Evolutionary conservation across 2,888 invertebrate species (phyloP).

Genomic region (Tipula vernalis): DNA sequence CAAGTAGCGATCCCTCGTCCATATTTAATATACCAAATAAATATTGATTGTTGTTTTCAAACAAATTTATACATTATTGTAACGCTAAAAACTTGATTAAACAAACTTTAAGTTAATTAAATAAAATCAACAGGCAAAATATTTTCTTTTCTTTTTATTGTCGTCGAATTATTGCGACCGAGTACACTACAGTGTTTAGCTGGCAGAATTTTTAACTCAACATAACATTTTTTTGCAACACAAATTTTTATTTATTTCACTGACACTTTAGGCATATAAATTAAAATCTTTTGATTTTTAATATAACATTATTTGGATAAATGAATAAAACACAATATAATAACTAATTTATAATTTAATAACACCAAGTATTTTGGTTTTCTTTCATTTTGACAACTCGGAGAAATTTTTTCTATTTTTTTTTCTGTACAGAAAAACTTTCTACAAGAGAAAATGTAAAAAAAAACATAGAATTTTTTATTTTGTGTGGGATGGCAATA

Average conservation of each 20-base stretch:
- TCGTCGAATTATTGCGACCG: neutral
- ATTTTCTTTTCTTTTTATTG: neutral
- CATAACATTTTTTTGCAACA: neutral
- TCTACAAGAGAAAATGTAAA: neutral
- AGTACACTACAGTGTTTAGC: neutral
- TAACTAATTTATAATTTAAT: neutral
- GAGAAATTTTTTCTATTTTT: neutral
- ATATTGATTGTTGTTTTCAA: neutral
- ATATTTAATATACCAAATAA: neutral
- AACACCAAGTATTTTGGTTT: neutral
- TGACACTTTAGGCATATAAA: neutral
- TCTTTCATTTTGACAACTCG: neutral
- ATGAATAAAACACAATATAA: neutral
- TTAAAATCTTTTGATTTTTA: neutral
- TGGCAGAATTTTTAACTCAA: neutral
- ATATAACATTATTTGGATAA: neutral
- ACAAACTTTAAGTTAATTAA: neutral
- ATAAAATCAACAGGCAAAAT: neutral
- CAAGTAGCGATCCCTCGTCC: conserved; percentile 60
- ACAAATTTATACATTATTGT: neutral
- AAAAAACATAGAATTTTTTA: neutral
- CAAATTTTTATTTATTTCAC: neutral
- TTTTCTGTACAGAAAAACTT: neutral
- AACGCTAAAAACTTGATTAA: neutral
- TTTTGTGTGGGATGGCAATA: neutral